Percentiles rank a stretch among this genome's conserved stretches.
Conservation (phyloP, 2,888 invertebrate species). For the Eupeodes latifasciatus region DNA sequence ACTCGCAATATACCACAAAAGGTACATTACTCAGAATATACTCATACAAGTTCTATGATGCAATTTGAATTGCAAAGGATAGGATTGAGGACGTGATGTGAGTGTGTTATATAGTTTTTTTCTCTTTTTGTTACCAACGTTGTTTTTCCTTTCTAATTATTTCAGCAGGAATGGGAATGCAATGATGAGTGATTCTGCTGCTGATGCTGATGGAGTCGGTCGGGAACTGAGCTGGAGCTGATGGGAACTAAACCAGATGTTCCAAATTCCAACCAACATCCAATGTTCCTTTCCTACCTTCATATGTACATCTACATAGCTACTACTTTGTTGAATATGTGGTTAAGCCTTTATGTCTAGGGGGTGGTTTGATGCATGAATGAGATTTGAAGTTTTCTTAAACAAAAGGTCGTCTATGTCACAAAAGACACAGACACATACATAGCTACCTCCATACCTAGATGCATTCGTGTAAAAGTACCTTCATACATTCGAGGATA, state of each 20-base stretch:
- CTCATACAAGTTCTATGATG: slow-evolving; percentile 17
- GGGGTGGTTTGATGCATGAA: slow-evolving; percentile 16
- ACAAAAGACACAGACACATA: neutral
- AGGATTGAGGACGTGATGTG: neutral
- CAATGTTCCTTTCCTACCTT: too few relatives aligned
- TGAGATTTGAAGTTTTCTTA: slow-evolving; percentile 45
- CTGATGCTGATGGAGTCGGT: too few relatives aligned
- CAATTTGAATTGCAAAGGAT: slow-evolving; percentile 54
- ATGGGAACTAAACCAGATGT: slow-evolving; percentile 58
- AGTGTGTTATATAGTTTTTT: neutral
- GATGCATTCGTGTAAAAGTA: neutral
- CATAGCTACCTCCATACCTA: neutral
- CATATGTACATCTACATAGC: neutral
- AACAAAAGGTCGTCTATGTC: slow-evolving; percentile 30
- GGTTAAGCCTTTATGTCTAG: slow-evolving; percentile 17
- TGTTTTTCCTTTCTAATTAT: slow-evolving; percentile 21
- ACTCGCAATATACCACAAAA: slow-evolving; percentile 13
- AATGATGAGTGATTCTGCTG: slow-evolving; percentile 19
- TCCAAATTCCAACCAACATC: too few relatives aligned
- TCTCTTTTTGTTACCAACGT: neutral
- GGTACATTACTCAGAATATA: neutral
- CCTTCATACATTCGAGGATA: neutral
- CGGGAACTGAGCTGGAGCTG: neutral
- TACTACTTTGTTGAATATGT: slow-evolving; percentile 20
- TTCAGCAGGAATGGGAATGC: slow-evolving; percentile 26